Base-by-base conservation (phyloP, 2,113 vertebrate species). In the Coreoperca whiteheadi region DNA sequence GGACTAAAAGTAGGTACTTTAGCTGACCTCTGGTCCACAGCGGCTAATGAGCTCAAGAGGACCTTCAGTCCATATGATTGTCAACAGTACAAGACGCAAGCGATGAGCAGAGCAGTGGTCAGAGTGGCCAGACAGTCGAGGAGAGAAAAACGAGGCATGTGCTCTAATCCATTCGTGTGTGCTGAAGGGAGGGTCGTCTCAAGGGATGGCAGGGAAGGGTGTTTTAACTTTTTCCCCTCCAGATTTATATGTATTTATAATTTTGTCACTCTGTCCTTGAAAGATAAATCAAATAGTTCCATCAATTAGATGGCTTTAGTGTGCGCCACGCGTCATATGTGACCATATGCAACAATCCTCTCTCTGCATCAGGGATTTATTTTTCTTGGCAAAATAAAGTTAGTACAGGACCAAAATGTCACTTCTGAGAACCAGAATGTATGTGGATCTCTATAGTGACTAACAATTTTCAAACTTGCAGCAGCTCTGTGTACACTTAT, bases 31-130 rank as follows among this genome's bases (percentile, higher is more conserved):
- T 56, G 14, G 4, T 77, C 56, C 65, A 28, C 39, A 60, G n/a
- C 66, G 32, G 68, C 61, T 77, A 74, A 70, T 71, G 4, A 75
- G 70, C 65, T 79, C 53, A 34, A 39, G 56, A 53, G 56, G 15
- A 63, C 30, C 54, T 37, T 60, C 41, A 37, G 50, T 74, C 68
- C 30, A 79, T 51, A 59, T 21, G 37, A 23, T 2, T 18, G 56
- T 79, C 51, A n/a, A 72, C 8, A 56, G 54, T 12, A 66, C 34
- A 53, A 70, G 54, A 28, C 32, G n/a, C 14, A 41, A 66, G 57
- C 18, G 25, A 30, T 39, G 37, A 60, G 69, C 46, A 10, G 43
- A 25, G 51, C 56, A 48, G 61, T 76, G 75, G 81, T 86, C 73
- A 43, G 14, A 28, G 59, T 18, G 30, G 46, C 20, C 72, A 53